These are phyloP conservation scores for Polyploca ridens DNA, from an alignment of 2,888 invertebrate genomes.

Conservation along the genomic window DNA sequence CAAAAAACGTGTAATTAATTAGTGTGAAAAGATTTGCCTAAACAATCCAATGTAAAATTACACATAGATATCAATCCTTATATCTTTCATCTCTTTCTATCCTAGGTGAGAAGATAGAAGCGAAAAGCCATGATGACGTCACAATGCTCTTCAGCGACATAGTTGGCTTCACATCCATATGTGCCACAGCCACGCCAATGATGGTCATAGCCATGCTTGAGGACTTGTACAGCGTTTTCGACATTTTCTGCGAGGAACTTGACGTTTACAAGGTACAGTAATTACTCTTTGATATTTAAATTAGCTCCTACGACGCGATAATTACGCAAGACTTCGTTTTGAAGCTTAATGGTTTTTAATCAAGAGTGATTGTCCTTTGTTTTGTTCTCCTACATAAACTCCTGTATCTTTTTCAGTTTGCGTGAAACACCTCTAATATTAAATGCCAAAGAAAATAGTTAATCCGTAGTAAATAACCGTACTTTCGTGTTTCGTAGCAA, in stretches of 20 bases:
- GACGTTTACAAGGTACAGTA: conserved; percentile 95
- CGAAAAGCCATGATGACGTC: conserved; percentile 96
- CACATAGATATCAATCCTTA: neutral
- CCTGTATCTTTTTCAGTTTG: too few species aligned
- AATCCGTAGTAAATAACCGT: too few species aligned
- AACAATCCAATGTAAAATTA: too few species aligned
- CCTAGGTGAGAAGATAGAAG: conserved; percentile 95
- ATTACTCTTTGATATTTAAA: too few species aligned
- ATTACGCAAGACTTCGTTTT: neutral
- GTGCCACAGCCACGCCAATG: conserved; percentile 97
- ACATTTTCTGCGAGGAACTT: conserved; percentile 95
- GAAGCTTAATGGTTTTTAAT: neutral
- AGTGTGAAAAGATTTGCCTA: too few species aligned
- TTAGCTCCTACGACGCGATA: neutral
- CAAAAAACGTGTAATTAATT: too few species aligned
- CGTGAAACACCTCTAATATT: too few species aligned
- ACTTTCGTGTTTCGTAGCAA: neutral
- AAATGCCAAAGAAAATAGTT: too few species aligned
- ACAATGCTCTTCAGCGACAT: conserved; percentile 98
- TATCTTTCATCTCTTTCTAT: conserved; percentile 11
- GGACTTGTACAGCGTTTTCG: conserved; percentile 96
- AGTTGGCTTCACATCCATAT: conserved; percentile 98
- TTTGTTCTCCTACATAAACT: neutral
- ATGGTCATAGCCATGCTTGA: conserved; percentile 98
- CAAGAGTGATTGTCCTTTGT: neutral